phyloP scores from a whole-genome alignment of 2,888 invertebrate species.

The Lucinisca nassula region DNA sequence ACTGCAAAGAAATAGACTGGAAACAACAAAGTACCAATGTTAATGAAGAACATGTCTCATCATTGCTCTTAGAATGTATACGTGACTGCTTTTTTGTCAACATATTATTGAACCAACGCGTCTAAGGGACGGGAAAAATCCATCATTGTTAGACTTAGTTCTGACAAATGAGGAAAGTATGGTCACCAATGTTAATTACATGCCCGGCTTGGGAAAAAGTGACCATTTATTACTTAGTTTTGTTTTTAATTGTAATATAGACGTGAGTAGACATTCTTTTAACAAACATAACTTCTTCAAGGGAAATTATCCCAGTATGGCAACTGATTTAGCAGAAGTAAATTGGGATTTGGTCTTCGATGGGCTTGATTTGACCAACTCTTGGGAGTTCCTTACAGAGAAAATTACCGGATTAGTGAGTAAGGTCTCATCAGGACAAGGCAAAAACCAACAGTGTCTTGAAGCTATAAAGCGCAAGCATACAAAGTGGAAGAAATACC shows the following conservation, averaged over 20 bases:
- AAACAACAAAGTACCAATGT: neutral
- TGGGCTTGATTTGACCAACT: neutral
- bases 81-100: slow-evolving; percentile 13
- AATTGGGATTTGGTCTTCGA: neutral
- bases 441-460: neutral
- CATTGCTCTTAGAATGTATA: neutral
- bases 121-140: neutral
- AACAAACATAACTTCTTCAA: slow-evolving; percentile 18
- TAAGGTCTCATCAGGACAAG: neutral
- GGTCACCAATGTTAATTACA: neutral
- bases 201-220: slow-evolving; percentile 25
- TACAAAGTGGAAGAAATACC: slow-evolving; percentile 18
- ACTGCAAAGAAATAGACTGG: slow-evolving; percentile 6
- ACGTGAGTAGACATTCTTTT: neutral
- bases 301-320: slow-evolving; percentile 8
- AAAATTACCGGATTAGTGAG: neutral
- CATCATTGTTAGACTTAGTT: slow-evolving; percentile 8
- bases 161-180: slow-evolving; percentile 21
- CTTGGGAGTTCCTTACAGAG: neutral
- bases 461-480: slow-evolving; percentile 1
- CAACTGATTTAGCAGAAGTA: neutral
- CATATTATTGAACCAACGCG: neutral
- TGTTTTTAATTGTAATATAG: slow-evolving; percentile 14
- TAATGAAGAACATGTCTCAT: neutral
- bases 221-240: slow-evolving; percentile 27